Evolutionary conservation across 1,140 invertebrate species (phyloP).

Genomic region (Melanaphis sacchari): DNA sequence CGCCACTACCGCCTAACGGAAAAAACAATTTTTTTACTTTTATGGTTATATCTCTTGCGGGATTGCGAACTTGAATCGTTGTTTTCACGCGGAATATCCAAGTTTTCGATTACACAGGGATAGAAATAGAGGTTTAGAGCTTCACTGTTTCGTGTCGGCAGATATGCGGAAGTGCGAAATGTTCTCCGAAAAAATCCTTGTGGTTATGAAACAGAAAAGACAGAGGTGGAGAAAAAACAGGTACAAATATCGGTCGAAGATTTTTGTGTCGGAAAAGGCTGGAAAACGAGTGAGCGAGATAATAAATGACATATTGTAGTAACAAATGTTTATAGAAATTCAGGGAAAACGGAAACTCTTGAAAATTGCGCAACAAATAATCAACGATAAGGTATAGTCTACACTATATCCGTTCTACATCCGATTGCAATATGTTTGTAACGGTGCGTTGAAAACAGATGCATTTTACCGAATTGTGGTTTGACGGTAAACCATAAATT

Average conservation of each 20-base stretch:
- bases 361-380: neutral
- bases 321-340: neutral
- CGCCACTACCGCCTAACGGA: neutral
- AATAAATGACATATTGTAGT: neutral
- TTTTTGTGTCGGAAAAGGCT: neutral
- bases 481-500: too few species aligned
- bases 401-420: too few species aligned
- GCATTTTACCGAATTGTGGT: too few species aligned
- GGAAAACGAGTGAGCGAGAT: neutral
- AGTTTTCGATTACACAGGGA: slow-evolving; percentile 3
- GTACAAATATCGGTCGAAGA: neutral
- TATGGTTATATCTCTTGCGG: slow-evolving; percentile 27
- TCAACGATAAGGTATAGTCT: neutral
- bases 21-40: slow-evolving; percentile 44
- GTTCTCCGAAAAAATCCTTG: neutral
- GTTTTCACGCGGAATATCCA: neutral
- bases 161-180: neutral
- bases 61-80: neutral
- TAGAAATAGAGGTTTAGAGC: neutral
- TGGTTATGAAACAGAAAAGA: neutral
- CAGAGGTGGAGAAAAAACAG: neutral
- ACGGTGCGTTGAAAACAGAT: too few species aligned
- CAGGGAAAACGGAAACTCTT: neutral
- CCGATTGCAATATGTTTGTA: too few species aligned
- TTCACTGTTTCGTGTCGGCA: neutral